These are phyloP conservation scores for Cheilosia soror DNA, from an alignment of 2,888 invertebrate genomes.

Conservation along the genomic window DNA sequence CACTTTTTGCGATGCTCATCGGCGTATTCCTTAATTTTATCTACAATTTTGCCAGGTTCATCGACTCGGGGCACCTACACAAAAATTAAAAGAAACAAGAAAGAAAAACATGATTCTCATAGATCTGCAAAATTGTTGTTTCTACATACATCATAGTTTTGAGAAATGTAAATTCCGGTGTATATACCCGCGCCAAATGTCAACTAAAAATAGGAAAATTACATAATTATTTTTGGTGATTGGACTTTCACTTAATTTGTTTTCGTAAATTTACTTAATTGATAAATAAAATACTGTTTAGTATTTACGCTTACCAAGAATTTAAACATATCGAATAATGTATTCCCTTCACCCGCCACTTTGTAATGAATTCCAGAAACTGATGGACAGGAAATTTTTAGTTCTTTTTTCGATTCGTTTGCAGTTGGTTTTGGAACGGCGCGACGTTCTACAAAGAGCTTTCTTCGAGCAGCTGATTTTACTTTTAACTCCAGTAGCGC, in stretches of 20 bases:
- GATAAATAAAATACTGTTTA: neutral
- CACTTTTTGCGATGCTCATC: constrained; percentile 86
- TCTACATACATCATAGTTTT: constrained; percentile 88
- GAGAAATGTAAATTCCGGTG: constrained; percentile 88
- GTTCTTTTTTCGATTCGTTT: constrained; percentile 14
- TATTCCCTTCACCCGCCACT: constrained; percentile 79
- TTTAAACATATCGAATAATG: constrained; percentile 81
- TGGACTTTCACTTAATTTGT: constrained; percentile 3
- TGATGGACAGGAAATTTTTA: constrained; percentile 42
- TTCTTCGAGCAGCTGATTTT: constrained; percentile 41
- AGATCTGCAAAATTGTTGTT: neutral
- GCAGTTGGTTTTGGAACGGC: constrained; percentile 46
- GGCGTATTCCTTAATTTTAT: constrained; percentile 88
- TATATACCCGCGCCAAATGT: constrained; percentile 88
- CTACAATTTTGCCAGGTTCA: constrained; percentile 90
- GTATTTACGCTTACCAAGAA: constrained; percentile 79
- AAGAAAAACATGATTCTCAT: constrained; percentile 21
- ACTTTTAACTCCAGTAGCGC: constrained; percentile 4
- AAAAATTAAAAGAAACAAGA: constrained; percentile 35
- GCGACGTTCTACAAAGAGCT: neutral
- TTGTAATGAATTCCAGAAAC: constrained; percentile 78
- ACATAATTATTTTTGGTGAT: constrained; percentile 52
- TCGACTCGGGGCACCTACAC: constrained; percentile 92
- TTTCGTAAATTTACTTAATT: neutral
- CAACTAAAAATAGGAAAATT: constrained; percentile 84